Percentiles rank a stretch among this genome's conserved stretches.
Conservation (phyloP, 2,888 invertebrate species). For the Ligdia adustata region DNA sequence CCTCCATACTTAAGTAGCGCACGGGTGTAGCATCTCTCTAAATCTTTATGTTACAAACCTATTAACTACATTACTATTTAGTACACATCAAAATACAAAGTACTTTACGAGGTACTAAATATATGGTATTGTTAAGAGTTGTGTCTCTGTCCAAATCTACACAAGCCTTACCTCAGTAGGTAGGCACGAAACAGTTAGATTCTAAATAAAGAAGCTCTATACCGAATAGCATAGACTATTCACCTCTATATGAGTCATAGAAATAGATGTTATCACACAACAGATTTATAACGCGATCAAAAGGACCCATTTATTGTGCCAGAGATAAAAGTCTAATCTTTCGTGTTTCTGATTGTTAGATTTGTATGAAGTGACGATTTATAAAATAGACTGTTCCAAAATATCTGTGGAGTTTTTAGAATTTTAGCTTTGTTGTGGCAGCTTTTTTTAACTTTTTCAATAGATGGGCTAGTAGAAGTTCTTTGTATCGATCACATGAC, state of each 20-base stretch:
- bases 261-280: slow-evolving; percentile 35
- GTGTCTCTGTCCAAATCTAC: background rate
- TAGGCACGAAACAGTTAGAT: slow-evolving; percentile 33
- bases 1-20: too few species aligned
- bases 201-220: slow-evolving; percentile 54
- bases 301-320: slow-evolving; percentile 16
- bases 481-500: too few species aligned
- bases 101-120: too few species aligned
- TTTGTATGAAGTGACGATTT: slow-evolving; percentile 8
- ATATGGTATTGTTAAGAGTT: too few species aligned
- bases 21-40: too few species aligned
- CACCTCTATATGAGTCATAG: slow-evolving; percentile 56
- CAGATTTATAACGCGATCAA: slow-evolving; percentile 37
- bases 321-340: slow-evolving; percentile 6
- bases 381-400: background rate
- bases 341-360: background rate
- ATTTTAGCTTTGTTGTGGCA: background rate
- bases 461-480: too few species aligned
- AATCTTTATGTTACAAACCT: too few species aligned
- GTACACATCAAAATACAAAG: too few species aligned
- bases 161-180: slow-evolving; percentile 4
- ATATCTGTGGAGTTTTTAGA: background rate
- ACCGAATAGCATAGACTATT: slow-evolving; percentile 44
- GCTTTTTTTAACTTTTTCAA: background rate
- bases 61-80: too few species aligned